Evolutionary conservation across 35 echinoderm and acorn worm species (phyloP).

Genomic region (Lytechinus pictus): DNA sequence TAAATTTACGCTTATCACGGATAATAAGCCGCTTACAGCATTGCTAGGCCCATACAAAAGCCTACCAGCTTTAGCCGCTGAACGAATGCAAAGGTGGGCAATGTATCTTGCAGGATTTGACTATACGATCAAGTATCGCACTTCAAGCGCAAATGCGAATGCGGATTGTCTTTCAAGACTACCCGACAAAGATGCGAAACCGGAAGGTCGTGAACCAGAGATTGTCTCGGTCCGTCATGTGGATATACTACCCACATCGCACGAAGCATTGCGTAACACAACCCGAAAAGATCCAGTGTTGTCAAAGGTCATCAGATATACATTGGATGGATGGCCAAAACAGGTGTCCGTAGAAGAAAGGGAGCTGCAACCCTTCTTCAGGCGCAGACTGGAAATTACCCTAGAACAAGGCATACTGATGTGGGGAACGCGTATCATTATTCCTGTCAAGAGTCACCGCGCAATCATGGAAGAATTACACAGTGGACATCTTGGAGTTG

Average conservation of each 20-base stretch:
- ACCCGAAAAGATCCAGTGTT: slow-evolving; percentile 40
- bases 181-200: background rate
- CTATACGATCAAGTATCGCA: slow-evolving; percentile 60
- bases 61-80: slow-evolving; percentile 49
- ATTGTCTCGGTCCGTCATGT: slow-evolving; percentile 42
- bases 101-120: slow-evolving; percentile 64
- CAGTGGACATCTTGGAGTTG: too few relatives aligned
- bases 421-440: too few relatives aligned
- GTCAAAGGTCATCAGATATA: slow-evolving; percentile 57
- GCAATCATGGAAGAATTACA: too few relatives aligned
- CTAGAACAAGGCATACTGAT: too few relatives aligned
- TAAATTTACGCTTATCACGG: slow-evolving; percentile 43
- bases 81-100: slow-evolving; percentile 63
- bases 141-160: slow-evolving; percentile 56
- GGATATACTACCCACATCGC: slow-evolving; percentile 46
- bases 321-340: slow-evolving; percentile 53
- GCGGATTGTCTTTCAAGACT: slow-evolving; percentile 60
- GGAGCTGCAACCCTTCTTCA: slow-evolving; percentile 56
- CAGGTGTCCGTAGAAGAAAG: slow-evolving; percentile 49
- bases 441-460: too few relatives aligned
- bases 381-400: slow-evolving; percentile 50
- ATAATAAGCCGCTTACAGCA: slow-evolving; percentile 56
- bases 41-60: slow-evolving; percentile 61
- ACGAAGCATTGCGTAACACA: slow-evolving; percentile 56
- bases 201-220: background rate